Base-by-base conservation (phyloP, 1,140 invertebrate genomes). In the Acromyrmex charruanus region DNA sequence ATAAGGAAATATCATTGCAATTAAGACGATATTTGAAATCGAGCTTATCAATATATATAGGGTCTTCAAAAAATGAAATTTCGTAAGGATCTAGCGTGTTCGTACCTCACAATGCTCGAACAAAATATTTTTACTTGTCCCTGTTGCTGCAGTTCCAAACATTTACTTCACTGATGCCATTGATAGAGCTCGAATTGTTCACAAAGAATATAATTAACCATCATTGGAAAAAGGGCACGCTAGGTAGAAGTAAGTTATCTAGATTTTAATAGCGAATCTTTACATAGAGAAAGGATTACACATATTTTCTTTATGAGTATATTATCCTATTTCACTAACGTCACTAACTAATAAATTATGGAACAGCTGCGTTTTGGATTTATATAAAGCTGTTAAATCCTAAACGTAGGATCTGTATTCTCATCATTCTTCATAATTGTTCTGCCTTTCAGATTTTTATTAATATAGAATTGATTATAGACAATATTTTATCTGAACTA, bases 191-290 rank as follows among this genome's bases (percentile, higher is more conserved):
- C 31, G 84, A 80, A 77, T 84, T 86, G 51, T 75, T 39, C 44
- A 49, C 28, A 77, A 74, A 72, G 31, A 44, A 89, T 39, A 85
- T 61, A 89, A 80, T 77, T 61, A 61, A 87, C 25, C n/a, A 61
- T 10, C 51, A 16, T 44, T 58, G 77, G 61, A 86, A 65, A 85
- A 82, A 51, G 75, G 74, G 71, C 75, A 86, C 79, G 28, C 79
- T 89, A 77, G 85, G 49, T 88, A 87, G 74, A 88, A 85, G 61
- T 61, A 58, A 87, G 79, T 61, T 77, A 69, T 79, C 79, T 89
- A 72, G 65, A 69, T 85, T 59, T 49, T 61, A 79, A 82, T 79
- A 55, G 68, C 58, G 12, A 88, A 85, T 81, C 39, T 79, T 71
- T 25, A 7, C 69, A 71, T 66, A 85, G 86, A 63, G 74, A 88